Base-by-base conservation (phyloP, 2,888 invertebrate genomes). In the Eulithis prunata region DNA sequence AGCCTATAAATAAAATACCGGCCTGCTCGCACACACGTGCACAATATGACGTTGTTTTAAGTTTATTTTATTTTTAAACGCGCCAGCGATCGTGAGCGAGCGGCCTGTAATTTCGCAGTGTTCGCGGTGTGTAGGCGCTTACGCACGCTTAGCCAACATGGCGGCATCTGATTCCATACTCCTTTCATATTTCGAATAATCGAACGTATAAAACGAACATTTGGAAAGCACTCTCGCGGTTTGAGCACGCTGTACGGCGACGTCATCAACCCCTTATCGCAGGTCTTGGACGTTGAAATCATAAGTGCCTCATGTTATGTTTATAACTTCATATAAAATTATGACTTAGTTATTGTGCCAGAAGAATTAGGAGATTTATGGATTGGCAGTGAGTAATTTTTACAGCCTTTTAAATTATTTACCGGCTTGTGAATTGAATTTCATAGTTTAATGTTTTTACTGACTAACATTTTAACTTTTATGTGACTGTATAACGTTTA, bases 31-130 rank as follows among this genome's bases (percentile, higher is more conserved):
- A 85, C 92, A 92, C 91, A 91, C 89, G 88, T 88, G 87, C 87
- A 87, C 85, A 89, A 88, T 86, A 87, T 91, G 90, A 90, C 91
- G 93, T 88, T 90, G 91, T 91, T 90, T 91, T 90, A 90, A 89
- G 87, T 92, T 91, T 92, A 92, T 91, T 92, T 92, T 93, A 92
- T 93, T 93, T 93, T 92, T 92, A 91, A 90, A 88, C 91, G 82
- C 83, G 86, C 86, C 80, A 85, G 87, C 88, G 86, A 86, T 79
- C 81, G 88, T 83, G 82, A 82, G 84, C 87, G 84, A 85, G 82
- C 89, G 74, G 88, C 82, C 86, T 91, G 91, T 93, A 92, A 93
- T 91, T 93, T 93, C 90, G 93, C 93, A 91, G 86, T 88, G 88
- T 84, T 89, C 90, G 90, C 87, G 83, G 88, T 88, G 91, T 89